These are phyloP conservation scores for Conopomorpha cramerella DNA, from an alignment of 1,140 invertebrate species.

Conservation along the genomic window DNA sequence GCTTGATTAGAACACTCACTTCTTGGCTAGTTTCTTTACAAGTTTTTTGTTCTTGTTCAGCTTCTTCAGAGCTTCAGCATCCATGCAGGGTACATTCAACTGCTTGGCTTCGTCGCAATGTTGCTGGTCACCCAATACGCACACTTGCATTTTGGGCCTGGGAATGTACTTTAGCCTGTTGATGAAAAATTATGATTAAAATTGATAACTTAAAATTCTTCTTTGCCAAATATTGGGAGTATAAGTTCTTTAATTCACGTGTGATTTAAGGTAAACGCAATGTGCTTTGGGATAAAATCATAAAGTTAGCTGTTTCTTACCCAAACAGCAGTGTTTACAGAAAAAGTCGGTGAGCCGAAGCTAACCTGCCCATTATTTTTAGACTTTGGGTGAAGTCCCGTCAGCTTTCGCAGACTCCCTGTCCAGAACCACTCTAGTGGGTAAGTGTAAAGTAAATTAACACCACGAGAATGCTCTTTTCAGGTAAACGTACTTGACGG, in stretches of 20 bases:
- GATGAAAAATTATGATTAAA: no score
- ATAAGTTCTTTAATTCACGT: no score
- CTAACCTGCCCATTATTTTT: slow-evolving; percentile 93
- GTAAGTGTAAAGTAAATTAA: slow-evolving; percentile 5
- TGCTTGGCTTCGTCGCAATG: slow-evolving; percentile 99
- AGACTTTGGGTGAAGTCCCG: slow-evolving; percentile 98
- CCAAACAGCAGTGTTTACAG: slow-evolving; percentile 5
- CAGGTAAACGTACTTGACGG: slow-evolving; percentile 93
- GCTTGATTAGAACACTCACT: slow-evolving; percentile 35
- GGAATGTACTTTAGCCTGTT: slow-evolving; percentile 97
- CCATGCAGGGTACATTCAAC: slow-evolving; percentile 93
- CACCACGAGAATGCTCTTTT: slow-evolving; percentile 43
- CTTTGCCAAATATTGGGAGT: no score
- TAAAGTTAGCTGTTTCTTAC: background rate
- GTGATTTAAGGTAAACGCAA: background rate
- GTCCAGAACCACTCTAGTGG: slow-evolving; percentile 42
- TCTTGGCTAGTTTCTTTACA: slow-evolving; percentile 95
- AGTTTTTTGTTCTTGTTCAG: slow-evolving; percentile 99
- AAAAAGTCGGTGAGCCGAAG: slow-evolving; percentile 44
- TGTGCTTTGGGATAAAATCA: background rate
- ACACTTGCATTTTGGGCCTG: slow-evolving; percentile 97
- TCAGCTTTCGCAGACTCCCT: slow-evolving; percentile 58
- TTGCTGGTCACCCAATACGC: slow-evolving; percentile 97
- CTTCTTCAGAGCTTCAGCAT: slow-evolving; percentile 97
- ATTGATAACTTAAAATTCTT: no score